Evolutionary conservation across 2,888 invertebrate species (phyloP), one percentile per base, ranked within the genome.

Genomic region (Philereme vetulata): DNA sequence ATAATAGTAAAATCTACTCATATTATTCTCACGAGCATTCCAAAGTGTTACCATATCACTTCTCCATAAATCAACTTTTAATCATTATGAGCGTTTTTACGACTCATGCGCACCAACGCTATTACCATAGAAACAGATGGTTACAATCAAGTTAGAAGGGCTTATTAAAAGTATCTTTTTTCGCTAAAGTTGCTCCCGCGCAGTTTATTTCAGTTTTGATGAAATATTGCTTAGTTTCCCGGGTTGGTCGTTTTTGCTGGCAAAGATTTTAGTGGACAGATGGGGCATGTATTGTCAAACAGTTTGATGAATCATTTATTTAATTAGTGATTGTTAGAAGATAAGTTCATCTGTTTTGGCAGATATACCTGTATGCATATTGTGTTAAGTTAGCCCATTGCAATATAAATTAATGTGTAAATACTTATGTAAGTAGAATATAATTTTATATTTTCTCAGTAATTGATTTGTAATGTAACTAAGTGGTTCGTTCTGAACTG

Each of bases 161-260:
- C 43, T 54, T 53, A 50, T 38, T 61, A 56, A 55, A 50, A 47
- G 49, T 56, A 54, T 63, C 34, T 51, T 66, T 63, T 70, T 67
- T 67, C 66, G 66, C 66, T 64, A 65, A 65, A 66, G 52, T 43
- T 48, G 44, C 67, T 70, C 69, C 69, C 67, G 65, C 67, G 35
- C 50, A 75, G 74, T 82, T 87, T 89, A 89, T 89, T 90, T 88
- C 81, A 77, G 86, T 82, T 83, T 76, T 77, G 74, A 81, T 90
- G 87, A 89, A 86, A 81, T 83, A 90, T 90, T 77, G 80, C 78
- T 72, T 68, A 76, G 80, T 84, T 85, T 84, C 77, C 73, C 67
- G 68, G 66, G 68, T 61, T 56, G 55, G 42, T 10, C 8, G 56
- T 50, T 62, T 62, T 62, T 54, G 32, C 48, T 4, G 56, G 8